Evolutionary conservation across 2,113 vertebrate species (phyloP).

Genomic region (Chaetops frenatus): DNA sequence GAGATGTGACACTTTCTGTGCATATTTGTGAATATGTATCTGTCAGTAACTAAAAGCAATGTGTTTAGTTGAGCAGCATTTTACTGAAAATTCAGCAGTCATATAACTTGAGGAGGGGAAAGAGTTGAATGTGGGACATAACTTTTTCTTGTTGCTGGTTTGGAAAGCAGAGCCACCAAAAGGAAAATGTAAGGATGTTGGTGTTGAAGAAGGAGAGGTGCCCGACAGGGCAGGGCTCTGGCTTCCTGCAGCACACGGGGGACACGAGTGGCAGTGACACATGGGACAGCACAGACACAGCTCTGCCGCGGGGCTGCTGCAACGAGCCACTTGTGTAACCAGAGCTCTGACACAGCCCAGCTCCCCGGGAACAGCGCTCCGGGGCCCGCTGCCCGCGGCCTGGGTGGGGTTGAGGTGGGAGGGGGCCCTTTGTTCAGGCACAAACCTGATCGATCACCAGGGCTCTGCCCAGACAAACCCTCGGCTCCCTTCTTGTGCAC

Average conservation of each 20-base stretch:
- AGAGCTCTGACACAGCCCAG: background rate
- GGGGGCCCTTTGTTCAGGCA: background rate
- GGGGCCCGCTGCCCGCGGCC: background rate
- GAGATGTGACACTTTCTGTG: background rate
- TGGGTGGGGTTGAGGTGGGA: background rate
- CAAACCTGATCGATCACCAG: background rate
- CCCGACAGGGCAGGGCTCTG: background rate
- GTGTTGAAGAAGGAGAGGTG: background rate
- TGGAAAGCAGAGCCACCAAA: background rate
- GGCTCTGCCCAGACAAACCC: background rate
- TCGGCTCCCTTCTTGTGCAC: rapidly evolving
- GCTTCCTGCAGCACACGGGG: background rate
- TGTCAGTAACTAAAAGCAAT: background rate
- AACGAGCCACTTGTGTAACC: rapidly evolving
- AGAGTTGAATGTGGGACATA: background rate
- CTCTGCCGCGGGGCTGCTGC: background rate
- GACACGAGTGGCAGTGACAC: background rate
- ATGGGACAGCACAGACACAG: rapidly evolving
- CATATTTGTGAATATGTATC: background rate
- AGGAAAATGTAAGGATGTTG: no score
- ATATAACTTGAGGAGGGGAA: background rate
- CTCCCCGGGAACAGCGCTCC: background rate
- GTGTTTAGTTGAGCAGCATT: background rate
- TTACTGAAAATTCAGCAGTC: background rate
- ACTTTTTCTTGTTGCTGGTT: background rate